phyloP scores from a whole-genome alignment of 1,140 invertebrate species.

The Pseudomyrmex concolor region DNA sequence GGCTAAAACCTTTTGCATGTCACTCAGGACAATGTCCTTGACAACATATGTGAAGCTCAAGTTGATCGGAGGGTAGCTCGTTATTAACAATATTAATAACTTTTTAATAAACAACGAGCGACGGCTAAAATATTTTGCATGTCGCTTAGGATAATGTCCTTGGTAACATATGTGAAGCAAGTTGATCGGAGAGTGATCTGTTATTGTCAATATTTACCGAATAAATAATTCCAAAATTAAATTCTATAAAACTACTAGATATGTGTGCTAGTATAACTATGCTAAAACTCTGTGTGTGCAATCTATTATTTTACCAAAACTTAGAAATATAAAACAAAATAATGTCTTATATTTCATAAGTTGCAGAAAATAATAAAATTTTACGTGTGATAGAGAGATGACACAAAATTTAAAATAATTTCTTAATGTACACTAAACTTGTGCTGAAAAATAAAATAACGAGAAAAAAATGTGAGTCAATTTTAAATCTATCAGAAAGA shows the following conservation, averaged over 20 bases:
- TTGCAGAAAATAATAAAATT: slow-evolving; percentile 10
- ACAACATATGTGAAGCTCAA: too few species aligned
- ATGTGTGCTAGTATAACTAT: slow-evolving; percentile 33
- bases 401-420: slow-evolving; percentile 5
- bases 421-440: slow-evolving; percentile 9
- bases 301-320: slow-evolving; percentile 17
- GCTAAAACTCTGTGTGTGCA: slow-evolving; percentile 49
- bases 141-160: too few species aligned
- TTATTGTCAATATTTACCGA: too few species aligned
- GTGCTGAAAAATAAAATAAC: slow-evolving; percentile 44
- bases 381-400: not conserved
- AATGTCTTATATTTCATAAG: slow-evolving; percentile 8
- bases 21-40: too few species aligned
- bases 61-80: too few species aligned
- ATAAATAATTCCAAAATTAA: slow-evolving; percentile 19
- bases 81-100: too few species aligned
- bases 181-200: too few species aligned
- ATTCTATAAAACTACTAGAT: slow-evolving; percentile 11
- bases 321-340: slow-evolving; percentile 22
- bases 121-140: too few species aligned
- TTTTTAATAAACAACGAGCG: too few species aligned
- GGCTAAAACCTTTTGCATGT: too few species aligned
- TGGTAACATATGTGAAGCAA: too few species aligned
- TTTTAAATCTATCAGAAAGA: slow-evolving; percentile 41
- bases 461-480: slow-evolving; percentile 28